Percentiles rank a stretch among this genome's conserved stretches.
Evolutionary conservation across 1,140 invertebrate genomes (phyloP).

Genomic region (Trypoxylus dichotomus): DNA sequence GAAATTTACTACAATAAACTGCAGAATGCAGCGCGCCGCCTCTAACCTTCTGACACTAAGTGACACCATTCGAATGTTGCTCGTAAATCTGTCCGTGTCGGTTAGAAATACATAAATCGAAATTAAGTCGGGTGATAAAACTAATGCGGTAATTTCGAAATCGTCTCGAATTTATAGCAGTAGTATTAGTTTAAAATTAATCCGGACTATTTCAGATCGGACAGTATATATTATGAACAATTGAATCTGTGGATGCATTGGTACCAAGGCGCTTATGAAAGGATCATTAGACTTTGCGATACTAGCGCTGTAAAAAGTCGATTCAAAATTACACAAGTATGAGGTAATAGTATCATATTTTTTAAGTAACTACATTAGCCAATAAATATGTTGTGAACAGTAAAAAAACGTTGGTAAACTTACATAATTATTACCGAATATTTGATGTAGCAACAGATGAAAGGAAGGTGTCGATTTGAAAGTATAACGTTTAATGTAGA

Average conservation of each 20-base stretch:
- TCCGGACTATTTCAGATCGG: neutral
- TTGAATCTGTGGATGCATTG: neutral
- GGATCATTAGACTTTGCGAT: too few relatives aligned
- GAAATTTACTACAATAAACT: constrained; percentile 21
- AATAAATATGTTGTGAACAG: too few relatives aligned
- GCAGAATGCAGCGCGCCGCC: neutral
- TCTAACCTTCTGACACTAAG: constrained; percentile 15
- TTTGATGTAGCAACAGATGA: too few relatives aligned
- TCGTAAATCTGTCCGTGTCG: constrained; percentile 8
- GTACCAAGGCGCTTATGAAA: too few relatives aligned
- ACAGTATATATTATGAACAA: neutral
- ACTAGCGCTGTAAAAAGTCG: too few relatives aligned
- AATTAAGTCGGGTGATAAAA: constrained; percentile 19
- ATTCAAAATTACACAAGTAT: too few relatives aligned
- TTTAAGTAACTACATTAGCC: too few relatives aligned
- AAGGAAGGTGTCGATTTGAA: too few relatives aligned
- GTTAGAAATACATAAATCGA: constrained; percentile 17
- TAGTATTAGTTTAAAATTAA: constrained; percentile 1
- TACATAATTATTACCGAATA: too few relatives aligned
- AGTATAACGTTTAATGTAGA: too few relatives aligned
- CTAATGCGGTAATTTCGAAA: neutral
- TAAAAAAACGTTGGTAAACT: too few relatives aligned
- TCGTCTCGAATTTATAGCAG: neutral
- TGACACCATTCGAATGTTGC: constrained; percentile 10
- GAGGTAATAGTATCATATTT: too few relatives aligned